Base-by-base conservation (phyloP, 37 sponge, comb jelly and placozoan genomes). In the Ephydatia muelleri region DNA sequence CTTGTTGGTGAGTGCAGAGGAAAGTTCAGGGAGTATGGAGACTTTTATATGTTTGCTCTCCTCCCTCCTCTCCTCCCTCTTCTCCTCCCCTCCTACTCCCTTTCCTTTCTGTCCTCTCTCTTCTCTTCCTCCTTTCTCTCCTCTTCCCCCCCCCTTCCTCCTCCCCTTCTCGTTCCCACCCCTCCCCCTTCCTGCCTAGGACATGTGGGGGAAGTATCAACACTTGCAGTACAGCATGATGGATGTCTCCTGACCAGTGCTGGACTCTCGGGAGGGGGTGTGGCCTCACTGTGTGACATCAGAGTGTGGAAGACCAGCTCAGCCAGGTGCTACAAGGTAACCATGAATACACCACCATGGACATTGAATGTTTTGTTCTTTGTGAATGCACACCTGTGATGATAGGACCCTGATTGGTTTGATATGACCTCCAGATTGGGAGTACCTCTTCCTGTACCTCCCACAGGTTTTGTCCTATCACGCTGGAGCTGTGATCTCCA, bases 161-260 rank as follows among this genome's bases (percentile, higher is more conserved):
- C n/a, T n/a, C n/a, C n/a, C n/a, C n/a, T n/a, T n/a, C n/a, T n/a
- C n/a, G n/a, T n/a, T n/a, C n/a, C n/a, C n/a, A n/a, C 22, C 22
- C 38, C 12, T 81, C 80, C 68, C 31, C 21, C 70, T 70, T 11
- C 73, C 6, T 14, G 16, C 19, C 1, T 57, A 92, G 93, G 95
- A 38, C 96, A 96, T 72, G 68, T 33, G 0, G 86, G 85, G 47
- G 87, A 88, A 35, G 84, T 96, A 43, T 88, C 92, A 29, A 88
- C 94, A 19, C 64, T 96, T 30, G 92, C 92, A 21, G 66, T 88
- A 13, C 81, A 77, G 64, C 79, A 88, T 48, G 76, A 84, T 75
- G 89, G 95, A 25, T 16, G 40, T 37, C 72, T 70, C 21, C 40
- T 94, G 30, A 92, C 89, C 48, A 92, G 95, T 49, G 88, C 94